phyloP scores from a whole-genome alignment of 2,888 invertebrate species.

The Keiferia lycopersicella region DNA sequence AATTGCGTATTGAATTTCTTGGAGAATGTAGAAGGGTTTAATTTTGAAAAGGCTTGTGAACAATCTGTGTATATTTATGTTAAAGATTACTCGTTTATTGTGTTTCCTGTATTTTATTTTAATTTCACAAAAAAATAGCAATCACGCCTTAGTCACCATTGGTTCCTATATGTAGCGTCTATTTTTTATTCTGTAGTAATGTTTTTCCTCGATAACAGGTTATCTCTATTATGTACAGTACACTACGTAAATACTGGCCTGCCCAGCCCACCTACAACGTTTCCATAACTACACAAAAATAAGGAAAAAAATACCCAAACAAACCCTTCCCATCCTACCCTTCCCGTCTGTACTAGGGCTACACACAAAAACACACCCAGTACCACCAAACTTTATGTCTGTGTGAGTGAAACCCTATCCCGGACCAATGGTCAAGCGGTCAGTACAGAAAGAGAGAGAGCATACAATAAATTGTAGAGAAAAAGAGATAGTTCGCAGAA shows the following conservation, averaged over 20 bases:
- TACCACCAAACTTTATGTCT: constrained; percentile 10
- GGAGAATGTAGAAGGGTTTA: not conserved
- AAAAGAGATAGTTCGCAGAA: constrained; percentile 8
- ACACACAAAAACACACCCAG: constrained; percentile 21
- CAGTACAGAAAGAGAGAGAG: constrained; percentile 30
- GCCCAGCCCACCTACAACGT: constrained; percentile 2
- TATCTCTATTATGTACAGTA: no score
- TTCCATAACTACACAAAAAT: constrained; percentile 13
- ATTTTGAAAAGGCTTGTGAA: not conserved
- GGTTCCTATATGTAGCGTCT: no score
- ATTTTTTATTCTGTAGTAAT: no score
- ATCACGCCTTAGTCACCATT: no score
- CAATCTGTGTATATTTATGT: no score
- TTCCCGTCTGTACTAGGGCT: no score
- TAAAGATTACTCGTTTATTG: not conserved
- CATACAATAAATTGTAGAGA: constrained; percentile 2
- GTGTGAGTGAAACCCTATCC: constrained; percentile 27
- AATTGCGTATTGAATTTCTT: constrained; percentile 20
- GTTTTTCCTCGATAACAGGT: no score
- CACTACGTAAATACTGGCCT: not conserved
- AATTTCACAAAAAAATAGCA: no score
- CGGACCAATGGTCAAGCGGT: constrained; percentile 40
- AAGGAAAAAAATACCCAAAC: not conserved
- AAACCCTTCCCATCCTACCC: constrained; percentile 13
- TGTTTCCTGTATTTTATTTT: not conserved